phyloP scores from a whole-genome alignment of 2,113 vertebrate genomes.

The Apteryx mantelli region DNA sequence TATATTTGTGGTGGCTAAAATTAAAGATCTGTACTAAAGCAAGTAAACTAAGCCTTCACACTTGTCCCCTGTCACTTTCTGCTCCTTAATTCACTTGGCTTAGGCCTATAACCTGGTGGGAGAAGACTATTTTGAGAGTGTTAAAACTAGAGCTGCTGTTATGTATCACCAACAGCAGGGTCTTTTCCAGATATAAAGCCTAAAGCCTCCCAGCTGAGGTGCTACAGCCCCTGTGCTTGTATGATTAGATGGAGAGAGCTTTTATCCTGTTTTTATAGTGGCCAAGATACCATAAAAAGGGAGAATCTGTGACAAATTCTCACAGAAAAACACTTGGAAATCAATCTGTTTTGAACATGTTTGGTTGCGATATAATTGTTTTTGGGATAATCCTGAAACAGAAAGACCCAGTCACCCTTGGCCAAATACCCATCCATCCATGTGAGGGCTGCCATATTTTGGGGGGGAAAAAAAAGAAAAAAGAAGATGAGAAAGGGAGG shows the following conservation, averaged over 20 bases:
- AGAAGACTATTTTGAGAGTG: background rate
- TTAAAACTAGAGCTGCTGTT: background rate
- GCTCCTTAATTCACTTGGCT: conserved; percentile 29
- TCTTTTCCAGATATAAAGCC: background rate
- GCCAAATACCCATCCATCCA: background rate
- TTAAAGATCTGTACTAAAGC: conserved; percentile 33
- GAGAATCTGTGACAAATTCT: conserved; percentile 1
- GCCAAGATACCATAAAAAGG: background rate
- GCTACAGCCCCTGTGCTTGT: background rate
- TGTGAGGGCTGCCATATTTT: accelerated
- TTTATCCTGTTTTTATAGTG: conserved; percentile 27
- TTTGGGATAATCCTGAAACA: background rate
- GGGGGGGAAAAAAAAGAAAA: background rate
- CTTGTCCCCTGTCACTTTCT: conserved; percentile 15
- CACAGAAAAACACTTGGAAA: background rate
- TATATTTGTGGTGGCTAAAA: conserved; percentile 49
- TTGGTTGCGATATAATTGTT: background rate
- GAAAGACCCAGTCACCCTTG: background rate
- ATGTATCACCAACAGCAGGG: background rate
- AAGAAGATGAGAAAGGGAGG: background rate
- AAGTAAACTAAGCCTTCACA: conserved; percentile 45
- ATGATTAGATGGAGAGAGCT: background rate
- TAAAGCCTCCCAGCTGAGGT: background rate
- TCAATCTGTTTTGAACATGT: background rate
- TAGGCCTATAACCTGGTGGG: conserved; percentile 16